Evolutionary conservation across 2,797 vertebrate species (phyloP).

Genomic region (Channallabes apus): DNA sequence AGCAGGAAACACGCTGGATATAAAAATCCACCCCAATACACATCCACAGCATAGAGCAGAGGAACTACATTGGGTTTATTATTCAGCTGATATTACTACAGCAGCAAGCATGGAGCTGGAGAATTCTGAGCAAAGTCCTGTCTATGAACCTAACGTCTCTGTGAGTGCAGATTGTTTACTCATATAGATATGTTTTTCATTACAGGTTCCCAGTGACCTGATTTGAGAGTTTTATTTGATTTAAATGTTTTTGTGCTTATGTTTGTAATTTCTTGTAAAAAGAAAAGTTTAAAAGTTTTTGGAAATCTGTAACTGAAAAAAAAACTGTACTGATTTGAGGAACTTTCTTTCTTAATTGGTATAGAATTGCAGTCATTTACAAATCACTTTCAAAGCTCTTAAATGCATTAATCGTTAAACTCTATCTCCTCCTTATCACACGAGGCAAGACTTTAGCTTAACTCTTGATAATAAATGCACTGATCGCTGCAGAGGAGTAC

Average conservation of each 20-base stretch:
- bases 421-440: background rate
- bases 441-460: background rate
- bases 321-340: background rate
- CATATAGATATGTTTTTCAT: background rate
- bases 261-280: background rate
- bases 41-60: slow-evolving; percentile 5
- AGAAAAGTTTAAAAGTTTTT: background rate
- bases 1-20: slow-evolving; percentile 37
- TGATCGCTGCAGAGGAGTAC: background rate
- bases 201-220: background rate
- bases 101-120: slow-evolving; percentile 70
- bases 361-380: background rate
- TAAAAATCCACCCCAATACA: slow-evolving; percentile 45
- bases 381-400: too few relatives aligned
- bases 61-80: background rate
- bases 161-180: slow-evolving; percentile 66
- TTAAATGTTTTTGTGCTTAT: background rate
- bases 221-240: background rate
- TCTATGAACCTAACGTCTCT: slow-evolving; percentile 66
- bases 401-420: background rate
- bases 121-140: slow-evolving; percentile 66
- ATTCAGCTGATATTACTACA: background rate
- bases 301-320: background rate
- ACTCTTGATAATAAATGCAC: background rate
- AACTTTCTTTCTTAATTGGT: background rate